phyloP scores from a whole-genome alignment of 37 sponge, comb jelly and placozoan species.

The Dysidea cf. avara region DNA sequence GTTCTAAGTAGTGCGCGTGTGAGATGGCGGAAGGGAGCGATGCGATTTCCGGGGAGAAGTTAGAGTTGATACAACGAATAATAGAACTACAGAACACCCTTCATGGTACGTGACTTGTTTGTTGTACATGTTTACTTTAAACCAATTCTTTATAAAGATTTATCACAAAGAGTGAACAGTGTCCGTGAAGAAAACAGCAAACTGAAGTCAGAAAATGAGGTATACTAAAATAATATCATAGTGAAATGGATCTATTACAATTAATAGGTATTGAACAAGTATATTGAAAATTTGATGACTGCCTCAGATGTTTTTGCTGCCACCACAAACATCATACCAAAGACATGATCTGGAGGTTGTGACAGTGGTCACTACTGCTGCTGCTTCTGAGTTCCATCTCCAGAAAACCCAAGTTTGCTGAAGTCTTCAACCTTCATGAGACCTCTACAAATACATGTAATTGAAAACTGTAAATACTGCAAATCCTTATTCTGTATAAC shows the following conservation, averaged over 20 bases:
- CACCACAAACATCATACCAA: neutral
- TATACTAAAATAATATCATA: neutral
- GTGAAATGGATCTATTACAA: no score
- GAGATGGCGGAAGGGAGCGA: no score
- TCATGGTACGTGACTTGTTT: constrained; percentile 6
- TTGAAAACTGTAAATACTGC: no score
- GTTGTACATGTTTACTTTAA: neutral
- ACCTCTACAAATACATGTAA: constrained; percentile 33
- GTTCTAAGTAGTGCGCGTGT: no score
- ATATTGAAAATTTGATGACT: constrained; percentile 75
- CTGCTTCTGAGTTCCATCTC: neutral
- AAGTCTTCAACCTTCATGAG: constrained; percentile 82
- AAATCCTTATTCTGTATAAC: no score
- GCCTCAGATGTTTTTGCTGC: constrained; percentile 59
- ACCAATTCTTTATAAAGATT: constrained; percentile 23
- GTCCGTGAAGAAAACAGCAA: constrained; percentile 76
- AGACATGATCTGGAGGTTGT: no score
- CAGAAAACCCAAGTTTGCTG: constrained; percentile 27
- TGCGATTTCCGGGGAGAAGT: constrained; percentile 31
- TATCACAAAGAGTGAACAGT: constrained; percentile 76
- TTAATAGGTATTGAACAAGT: constrained; percentile 62
- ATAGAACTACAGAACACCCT: constrained; percentile 78
- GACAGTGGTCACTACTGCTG: no score
- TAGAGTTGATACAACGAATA: constrained; percentile 53
- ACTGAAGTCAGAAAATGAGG: constrained; percentile 74